Base-by-base conservation (phyloP, 2,797 vertebrate genomes). In the Pangasius sanitwongsei region DNA sequence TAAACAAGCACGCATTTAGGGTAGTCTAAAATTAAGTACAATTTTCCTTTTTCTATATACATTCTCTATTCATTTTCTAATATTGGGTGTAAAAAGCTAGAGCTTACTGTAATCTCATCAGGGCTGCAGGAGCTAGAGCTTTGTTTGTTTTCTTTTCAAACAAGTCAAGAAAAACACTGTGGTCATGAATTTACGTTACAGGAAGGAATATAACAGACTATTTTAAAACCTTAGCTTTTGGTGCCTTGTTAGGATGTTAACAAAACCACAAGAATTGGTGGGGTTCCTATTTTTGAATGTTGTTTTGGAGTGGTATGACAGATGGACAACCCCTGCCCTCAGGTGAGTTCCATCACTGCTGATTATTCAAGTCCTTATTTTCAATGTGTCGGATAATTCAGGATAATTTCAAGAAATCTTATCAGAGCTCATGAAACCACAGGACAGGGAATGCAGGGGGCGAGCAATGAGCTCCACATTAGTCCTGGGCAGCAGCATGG, bases 321-420 rank as follows among this genome's bases (percentile, higher is more conserved):
- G 77, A 63, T 53, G 83, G 41, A 31, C 77, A 86, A 87, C 77
- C 69, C 55, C 70, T 87, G 50, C 70, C 89, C 37, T 65, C 48
- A 77, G 65, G n/a, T 57, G 72, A 87, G 86, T 72, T 91, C 84
- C 7, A 53, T 87, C 88, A 90, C 37, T 65, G 57, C 83, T 90
- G 85, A 90, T 91, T 88, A 88, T 84, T 78, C 77, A 83, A 89
- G 63, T 85, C 80, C 65, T 63, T 82, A 50, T 89, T 87, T 82
- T 86, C 74, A 88, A 69, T 70, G 72, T 85, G 87, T 70, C 12
- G 44, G 37, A 86, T 89, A 88, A 90, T 91, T 81, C n/a, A 65
- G 57, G 61, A 91, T 91, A 88, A 92, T 90, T 90, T 86, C 28
- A 83, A 59, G 85, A 82, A 89, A 85, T 88, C 86, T 92, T 90